Conservation (phyloP, 2,113 vertebrate species). For the Pseudolaguvia tuberculata region DNA sequence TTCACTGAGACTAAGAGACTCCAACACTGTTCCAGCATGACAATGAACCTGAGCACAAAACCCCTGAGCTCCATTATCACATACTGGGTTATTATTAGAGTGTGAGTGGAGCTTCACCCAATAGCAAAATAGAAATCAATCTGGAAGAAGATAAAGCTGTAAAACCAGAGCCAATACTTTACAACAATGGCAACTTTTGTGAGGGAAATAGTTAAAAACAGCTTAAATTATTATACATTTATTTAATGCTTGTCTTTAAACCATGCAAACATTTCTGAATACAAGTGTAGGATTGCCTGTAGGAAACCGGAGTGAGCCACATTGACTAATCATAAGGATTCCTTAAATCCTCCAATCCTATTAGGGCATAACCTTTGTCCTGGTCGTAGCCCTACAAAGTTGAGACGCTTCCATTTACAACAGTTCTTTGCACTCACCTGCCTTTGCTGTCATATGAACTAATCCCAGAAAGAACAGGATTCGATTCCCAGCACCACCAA, state of each 20-base stretch:
- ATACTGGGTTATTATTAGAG: too few species aligned
- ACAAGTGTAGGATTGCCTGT: not conserved
- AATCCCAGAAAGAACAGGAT: too few species aligned
- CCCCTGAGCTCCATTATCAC: too few species aligned
- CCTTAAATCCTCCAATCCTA: conserved; percentile 64
- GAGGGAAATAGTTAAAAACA: not conserved
- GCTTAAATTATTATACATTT: not conserved
- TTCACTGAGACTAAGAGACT: too few species aligned
- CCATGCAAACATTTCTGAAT: not conserved
- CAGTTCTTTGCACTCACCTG: not conserved
- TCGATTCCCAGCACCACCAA: too few species aligned
- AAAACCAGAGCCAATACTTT: not conserved
- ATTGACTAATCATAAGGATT: conserved; percentile 54
- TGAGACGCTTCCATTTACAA: not conserved
- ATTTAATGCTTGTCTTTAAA: not conserved
- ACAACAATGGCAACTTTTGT: not conserved
- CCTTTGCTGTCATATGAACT: too few species aligned
- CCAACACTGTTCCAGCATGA: too few species aligned
- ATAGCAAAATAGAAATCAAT: too few species aligned
- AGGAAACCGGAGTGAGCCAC: conserved; percentile 39
- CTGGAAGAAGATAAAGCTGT: too few species aligned
- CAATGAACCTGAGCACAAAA: too few species aligned
- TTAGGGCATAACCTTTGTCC: conserved; percentile 54
- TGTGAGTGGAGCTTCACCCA: too few species aligned
- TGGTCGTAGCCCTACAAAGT: conserved; percentile 4